These are phyloP conservation scores for Crotalus helleri DNA, from an alignment of 2,113 vertebrate genomes.

Conservation along the genomic window DNA sequence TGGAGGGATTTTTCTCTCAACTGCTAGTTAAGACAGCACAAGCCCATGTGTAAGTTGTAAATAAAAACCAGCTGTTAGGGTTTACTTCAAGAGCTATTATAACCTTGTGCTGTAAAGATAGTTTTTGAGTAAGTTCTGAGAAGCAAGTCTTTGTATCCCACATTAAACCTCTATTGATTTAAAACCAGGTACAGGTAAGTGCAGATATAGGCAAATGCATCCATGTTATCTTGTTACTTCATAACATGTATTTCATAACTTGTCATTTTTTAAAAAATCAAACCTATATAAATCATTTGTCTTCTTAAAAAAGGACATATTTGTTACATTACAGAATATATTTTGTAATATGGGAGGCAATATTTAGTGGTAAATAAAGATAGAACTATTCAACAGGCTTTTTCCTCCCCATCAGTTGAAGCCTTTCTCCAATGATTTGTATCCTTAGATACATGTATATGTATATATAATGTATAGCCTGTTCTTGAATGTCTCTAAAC, in stretches of 20 bases:
- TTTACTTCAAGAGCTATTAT: conserved; percentile 57
- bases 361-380: too few relatives aligned
- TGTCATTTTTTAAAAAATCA: too few relatives aligned
- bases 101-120: conserved; percentile 49
- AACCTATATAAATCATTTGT: too few relatives aligned
- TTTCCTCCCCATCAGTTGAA: too few relatives aligned
- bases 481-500: conserved; percentile 30
- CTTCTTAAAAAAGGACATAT: too few relatives aligned
- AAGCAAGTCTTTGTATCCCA: neutral
- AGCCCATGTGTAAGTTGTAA: conserved; percentile 62
- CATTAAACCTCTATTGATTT: conserved; percentile 8
- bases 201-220: neutral
- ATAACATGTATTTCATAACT: too few relatives aligned
- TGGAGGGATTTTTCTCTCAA: conserved; percentile 57
- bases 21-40: conserved; percentile 61
- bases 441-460: neutral
- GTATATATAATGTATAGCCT: neutral
- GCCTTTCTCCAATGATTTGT: too few relatives aligned
- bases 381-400: too few relatives aligned
- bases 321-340: too few relatives aligned
- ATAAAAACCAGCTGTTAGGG: conserved; percentile 60
- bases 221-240: too few relatives aligned
- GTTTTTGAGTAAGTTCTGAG: conserved; percentile 52
- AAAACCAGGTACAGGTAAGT: conserved; percentile 27
- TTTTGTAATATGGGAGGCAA: too few relatives aligned